Conservation (phyloP, 2,888 invertebrate species). For the Miltochrista miniata region DNA sequence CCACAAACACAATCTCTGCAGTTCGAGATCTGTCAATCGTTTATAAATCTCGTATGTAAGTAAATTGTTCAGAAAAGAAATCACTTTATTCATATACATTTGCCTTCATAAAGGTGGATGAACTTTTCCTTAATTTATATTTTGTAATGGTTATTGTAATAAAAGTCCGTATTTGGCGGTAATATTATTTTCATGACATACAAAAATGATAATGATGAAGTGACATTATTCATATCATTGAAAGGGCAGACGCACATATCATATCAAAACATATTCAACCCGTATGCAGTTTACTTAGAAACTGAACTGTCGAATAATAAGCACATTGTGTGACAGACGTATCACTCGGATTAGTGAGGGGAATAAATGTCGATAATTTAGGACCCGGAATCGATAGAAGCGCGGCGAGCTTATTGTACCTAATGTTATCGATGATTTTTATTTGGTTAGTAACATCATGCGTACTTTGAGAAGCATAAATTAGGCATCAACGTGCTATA, state of each 20-base stretch:
- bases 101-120: conserved; percentile 14
- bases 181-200: conserved; percentile 30
- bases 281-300: conserved; percentile 81
- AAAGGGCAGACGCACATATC: conserved; percentile 71
- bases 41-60: too few relatives aligned
- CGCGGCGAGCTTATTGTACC: conserved; percentile 25
- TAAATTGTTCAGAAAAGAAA: too few relatives aligned
- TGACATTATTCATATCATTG: conserved; percentile 60
- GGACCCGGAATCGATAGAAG: conserved; percentile 19
- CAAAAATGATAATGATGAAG: conserved; percentile 3
- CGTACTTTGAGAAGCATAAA: neutral
- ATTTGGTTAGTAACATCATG: conserved; percentile 9
- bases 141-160: conserved; percentile 23
- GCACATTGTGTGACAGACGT: conserved; percentile 81
- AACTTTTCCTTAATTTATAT: conserved; percentile 29
- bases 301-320: conserved; percentile 80
- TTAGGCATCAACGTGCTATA: neutral
- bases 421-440: conserved; percentile 17
- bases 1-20: too few relatives aligned
- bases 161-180: conserved; percentile 23
- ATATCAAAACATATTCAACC: conserved; percentile 66
- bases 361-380: conserved; percentile 77
- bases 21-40: too few relatives aligned
- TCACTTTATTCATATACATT: neutral
- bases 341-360: conserved; percentile 75